Conservation (phyloP, 2,888 invertebrate species). For the Leptopilina drosophilae region DNA sequence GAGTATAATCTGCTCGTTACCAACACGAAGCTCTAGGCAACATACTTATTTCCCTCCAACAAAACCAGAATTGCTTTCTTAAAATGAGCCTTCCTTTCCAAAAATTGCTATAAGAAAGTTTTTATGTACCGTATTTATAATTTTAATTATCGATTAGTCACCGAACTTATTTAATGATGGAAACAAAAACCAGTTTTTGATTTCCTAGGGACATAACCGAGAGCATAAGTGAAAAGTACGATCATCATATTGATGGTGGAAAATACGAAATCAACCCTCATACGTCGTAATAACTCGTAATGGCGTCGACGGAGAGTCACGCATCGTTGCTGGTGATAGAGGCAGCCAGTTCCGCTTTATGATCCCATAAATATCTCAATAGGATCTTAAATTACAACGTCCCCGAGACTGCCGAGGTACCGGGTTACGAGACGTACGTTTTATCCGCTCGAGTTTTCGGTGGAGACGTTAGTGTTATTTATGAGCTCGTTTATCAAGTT, state of each 20-base stretch:
- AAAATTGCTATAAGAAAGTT: too few species aligned
- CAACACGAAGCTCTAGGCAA: conserved; percentile 70
- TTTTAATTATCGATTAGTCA: too few species aligned
- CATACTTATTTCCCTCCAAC: conserved; percentile 41
- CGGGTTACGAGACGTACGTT: conserved; percentile 48
- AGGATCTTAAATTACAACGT: conserved; percentile 69
- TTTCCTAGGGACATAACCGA: too few species aligned
- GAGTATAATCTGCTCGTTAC: conserved; percentile 76
- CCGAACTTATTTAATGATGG: too few species aligned
- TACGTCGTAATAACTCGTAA: conserved; percentile 30
- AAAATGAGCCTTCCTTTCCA: too few species aligned
- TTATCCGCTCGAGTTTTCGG: conserved; percentile 73
- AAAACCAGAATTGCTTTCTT: conserved; percentile 15
- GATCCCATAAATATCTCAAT: conserved; percentile 74
- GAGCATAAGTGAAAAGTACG: too few species aligned
- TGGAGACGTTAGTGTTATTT: conserved; percentile 76
- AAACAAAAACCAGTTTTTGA: too few species aligned
- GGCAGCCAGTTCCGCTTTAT: conserved; percentile 69
- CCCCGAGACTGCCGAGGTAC: conserved; percentile 33
- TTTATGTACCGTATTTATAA: too few species aligned
- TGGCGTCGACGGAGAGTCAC: conserved; percentile 55
- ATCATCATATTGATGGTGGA: conserved; percentile 59
- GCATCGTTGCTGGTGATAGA: conserved; percentile 65
- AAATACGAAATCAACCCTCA: conserved; percentile 57
- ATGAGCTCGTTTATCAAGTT: conserved; percentile 76